Evolutionary conservation across 2,888 invertebrate genomes (phyloP).

Genomic region (Cosmia trapezina): DNA sequence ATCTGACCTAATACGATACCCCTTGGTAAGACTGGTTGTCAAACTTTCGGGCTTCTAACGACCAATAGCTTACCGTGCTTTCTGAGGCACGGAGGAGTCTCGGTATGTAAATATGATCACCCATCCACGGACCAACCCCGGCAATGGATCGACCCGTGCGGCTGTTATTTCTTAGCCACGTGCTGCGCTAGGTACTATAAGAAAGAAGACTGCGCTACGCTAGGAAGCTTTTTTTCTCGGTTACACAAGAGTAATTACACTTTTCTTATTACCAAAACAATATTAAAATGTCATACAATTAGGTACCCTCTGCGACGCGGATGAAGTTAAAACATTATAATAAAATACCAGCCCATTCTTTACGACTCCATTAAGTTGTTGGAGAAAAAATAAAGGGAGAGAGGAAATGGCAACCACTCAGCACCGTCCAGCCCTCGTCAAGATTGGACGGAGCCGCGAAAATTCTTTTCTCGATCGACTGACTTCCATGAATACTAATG

Average conservation of each 20-base stretch:
- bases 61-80: too few relatives aligned
- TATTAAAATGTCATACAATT: slow-evolving; percentile 72
- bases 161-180: too few relatives aligned
- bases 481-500: slow-evolving; percentile 90
- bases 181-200: too few relatives aligned
- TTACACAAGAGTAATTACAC: slow-evolving; percentile 32
- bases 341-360: slow-evolving; percentile 85
- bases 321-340: slow-evolving; percentile 85
- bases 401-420: slow-evolving; percentile 87
- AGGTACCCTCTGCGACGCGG: slow-evolving; percentile 67
- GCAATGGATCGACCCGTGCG: too few relatives aligned
- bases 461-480: slow-evolving; percentile 89
- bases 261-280: slow-evolving; percentile 38
- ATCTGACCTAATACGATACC: too few relatives aligned
- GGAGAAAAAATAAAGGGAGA: slow-evolving; percentile 84
- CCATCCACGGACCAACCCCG: too few relatives aligned
- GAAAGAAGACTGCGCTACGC: too few relatives aligned
- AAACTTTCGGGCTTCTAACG: too few relatives aligned
- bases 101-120: too few relatives aligned
- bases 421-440: slow-evolving; percentile 82
- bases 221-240: slow-evolving; percentile 9
- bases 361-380: slow-evolving; percentile 88
- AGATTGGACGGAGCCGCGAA: slow-evolving; percentile 84
- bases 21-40: too few relatives aligned
- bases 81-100: too few relatives aligned